Percentiles rank a stretch among this genome's conserved stretches.
phyloP scores from a whole-genome alignment of 2,888 invertebrate genomes.

The Yponomeuta cagnagella region DNA sequence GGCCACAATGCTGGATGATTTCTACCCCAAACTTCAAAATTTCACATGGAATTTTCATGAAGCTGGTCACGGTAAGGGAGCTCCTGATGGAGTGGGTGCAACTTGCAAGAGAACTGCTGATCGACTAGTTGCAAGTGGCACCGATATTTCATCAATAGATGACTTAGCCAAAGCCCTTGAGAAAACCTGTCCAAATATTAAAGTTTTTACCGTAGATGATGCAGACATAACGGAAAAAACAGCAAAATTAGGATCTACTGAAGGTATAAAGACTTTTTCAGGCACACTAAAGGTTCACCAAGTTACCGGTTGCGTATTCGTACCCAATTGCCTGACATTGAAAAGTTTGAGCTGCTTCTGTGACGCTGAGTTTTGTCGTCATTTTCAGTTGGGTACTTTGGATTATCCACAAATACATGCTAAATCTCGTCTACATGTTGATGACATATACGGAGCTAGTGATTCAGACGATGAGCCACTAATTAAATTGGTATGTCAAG shows the following conservation, averaged over 20 bases:
- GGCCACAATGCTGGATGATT: conserved; percentile 14
- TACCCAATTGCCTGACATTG: conserved; percentile 18
- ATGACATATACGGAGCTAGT: conserved; percentile 11
- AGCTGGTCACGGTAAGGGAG: conserved; percentile 21
- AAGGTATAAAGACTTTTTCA: conserved; percentile 17
- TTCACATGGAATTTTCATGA: conserved; percentile 21
- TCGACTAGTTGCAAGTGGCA: conserved; percentile 16
- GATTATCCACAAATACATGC: conserved; percentile 10
- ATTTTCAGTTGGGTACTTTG: conserved; percentile 13
- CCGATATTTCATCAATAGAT: conserved; percentile 20
- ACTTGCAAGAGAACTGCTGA: conserved; percentile 20
- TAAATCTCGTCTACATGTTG: conserved; percentile 11
- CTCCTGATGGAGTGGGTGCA: conserved; percentile 22
- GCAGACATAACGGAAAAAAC: conserved; percentile 18
- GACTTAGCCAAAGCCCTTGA: conserved; percentile 16
- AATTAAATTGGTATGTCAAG: conserved; percentile 6
- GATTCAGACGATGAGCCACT: conserved; percentile 14
- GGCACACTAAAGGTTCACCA: conserved; percentile 20
- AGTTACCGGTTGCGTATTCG: conserved; percentile 19
- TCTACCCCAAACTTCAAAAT: conserved; percentile 17
- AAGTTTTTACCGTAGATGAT: conserved; percentile 16
- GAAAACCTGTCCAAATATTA: conserved; percentile 16
- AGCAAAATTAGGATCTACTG: conserved; percentile 14
- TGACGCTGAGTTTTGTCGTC: conserved; percentile 16
- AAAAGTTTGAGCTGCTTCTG: conserved; percentile 22